These are phyloP conservation scores for Pocillopora grandis DNA, from an alignment of 92 coral and sea anemone genomes.

Conservation along the genomic window DNA sequence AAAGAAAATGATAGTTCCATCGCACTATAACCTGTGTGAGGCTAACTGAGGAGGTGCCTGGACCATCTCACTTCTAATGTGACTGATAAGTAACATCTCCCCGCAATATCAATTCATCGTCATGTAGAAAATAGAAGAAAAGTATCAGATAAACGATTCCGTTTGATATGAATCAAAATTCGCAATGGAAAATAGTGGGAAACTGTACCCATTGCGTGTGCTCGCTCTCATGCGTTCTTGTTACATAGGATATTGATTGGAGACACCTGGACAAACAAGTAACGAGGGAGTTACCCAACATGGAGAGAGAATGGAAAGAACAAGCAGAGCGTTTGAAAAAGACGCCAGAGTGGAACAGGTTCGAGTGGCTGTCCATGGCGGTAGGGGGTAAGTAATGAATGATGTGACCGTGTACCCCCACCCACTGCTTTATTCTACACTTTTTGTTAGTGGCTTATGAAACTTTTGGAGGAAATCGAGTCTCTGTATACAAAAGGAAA, in stretches of 20 bases:
- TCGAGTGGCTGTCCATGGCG: conserved; percentile 73
- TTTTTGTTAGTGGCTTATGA: no score
- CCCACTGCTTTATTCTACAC: no score
- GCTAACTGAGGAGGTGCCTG: not conserved
- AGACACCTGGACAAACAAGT: conserved; percentile 70
- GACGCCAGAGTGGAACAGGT: conserved; percentile 80
- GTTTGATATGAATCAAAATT: no score
- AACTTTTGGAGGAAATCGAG: no score
- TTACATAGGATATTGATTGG: conserved; percentile 45
- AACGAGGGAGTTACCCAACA: conserved; percentile 49
- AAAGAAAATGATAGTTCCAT: not conserved
- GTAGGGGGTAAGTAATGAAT: conserved; percentile 43
- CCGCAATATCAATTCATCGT: no score
- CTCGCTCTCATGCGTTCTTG: not conserved
- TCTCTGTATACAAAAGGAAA: no score
- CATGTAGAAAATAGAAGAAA: no score
- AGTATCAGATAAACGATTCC: no score
- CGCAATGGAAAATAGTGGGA: no score
- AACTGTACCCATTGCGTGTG: no score
- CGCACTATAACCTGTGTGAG: not conserved
- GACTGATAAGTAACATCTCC: not conserved
- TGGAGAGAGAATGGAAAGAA: conserved; percentile 65
- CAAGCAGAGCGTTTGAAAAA: conserved; percentile 66
- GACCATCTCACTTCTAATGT: not conserved
- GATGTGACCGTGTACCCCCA: not conserved